Conservation (phyloP, 2,888 invertebrate genomes). For the Pardosa pseudoannulata region DNA sequence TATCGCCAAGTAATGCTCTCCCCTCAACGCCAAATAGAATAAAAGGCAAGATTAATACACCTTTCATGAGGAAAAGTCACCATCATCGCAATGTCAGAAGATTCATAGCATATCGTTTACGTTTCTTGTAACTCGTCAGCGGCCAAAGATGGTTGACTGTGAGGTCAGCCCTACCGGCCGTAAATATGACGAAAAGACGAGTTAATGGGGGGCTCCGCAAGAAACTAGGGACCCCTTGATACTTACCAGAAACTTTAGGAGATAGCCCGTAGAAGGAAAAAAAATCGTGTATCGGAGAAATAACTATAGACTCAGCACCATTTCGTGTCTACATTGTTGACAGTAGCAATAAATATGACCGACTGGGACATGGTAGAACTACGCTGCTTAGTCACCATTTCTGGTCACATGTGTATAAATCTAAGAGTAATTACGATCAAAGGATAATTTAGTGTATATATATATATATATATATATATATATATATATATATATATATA, state of each 20-base stretch:
- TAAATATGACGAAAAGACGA: slow-evolving; percentile 64
- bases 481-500: too few species aligned
- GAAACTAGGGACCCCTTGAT: slow-evolving; percentile 48
- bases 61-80: slow-evolving; percentile 30
- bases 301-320: slow-evolving; percentile 63
- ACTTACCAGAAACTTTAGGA: slow-evolving; percentile 37
- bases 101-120: slow-evolving; percentile 51
- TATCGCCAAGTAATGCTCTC: background rate
- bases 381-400: slow-evolving; percentile 19
- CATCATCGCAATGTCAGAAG: slow-evolving; percentile 27
- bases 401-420: too few species aligned
- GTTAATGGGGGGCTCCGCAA: slow-evolving; percentile 8
- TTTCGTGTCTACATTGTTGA: slow-evolving; percentile 56
- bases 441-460: too few species aligned
- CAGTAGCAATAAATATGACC: slow-evolving; percentile 56
- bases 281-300: slow-evolving; percentile 43
- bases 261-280: slow-evolving; percentile 38
- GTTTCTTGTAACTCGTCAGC: slow-evolving; percentile 65
- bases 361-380: background rate
- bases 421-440: too few species aligned
- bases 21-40: background rate
- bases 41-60: slow-evolving; percentile 49
- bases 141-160: slow-evolving; percentile 56
- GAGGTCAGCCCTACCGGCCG: slow-evolving; percentile 44
- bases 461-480: too few species aligned